phyloP scores from a whole-genome alignment of 92 coral and sea anemone genomes.

The Palythoa caribaeorum region DNA sequence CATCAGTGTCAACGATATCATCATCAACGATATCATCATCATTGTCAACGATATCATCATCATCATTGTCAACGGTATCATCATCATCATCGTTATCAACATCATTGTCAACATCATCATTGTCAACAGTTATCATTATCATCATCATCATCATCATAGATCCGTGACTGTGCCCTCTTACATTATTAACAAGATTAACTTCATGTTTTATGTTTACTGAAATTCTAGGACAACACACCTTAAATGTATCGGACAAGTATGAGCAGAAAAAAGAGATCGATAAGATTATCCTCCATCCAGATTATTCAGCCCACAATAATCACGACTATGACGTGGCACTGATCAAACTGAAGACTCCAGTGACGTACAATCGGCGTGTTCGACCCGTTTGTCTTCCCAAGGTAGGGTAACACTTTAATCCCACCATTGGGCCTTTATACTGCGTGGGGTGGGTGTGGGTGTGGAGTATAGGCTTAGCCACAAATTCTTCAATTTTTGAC shows the following conservation, averaged over 20 bases:
- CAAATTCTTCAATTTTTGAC: too few species aligned
- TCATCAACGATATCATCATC: too few species aligned
- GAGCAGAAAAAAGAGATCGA: conserved; percentile 83
- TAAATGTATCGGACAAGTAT: conserved; percentile 71
- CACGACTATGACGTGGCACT: conserved; percentile 93
- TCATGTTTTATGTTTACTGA: background rate
- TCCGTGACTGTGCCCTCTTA: too few species aligned
- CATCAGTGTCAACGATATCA: too few species aligned
- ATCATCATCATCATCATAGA: too few species aligned
- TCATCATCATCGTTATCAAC: too few species aligned
- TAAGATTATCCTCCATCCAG: conserved; percentile 76
- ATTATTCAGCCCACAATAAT: conserved; percentile 66
- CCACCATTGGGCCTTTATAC: too few species aligned
- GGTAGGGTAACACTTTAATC: conserved; percentile 11
- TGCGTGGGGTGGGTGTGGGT: background rate
- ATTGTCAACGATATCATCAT: too few species aligned
- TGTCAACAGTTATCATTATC: too few species aligned
- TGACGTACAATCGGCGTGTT: conserved; percentile 79
- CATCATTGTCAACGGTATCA: too few species aligned
- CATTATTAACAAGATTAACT: too few species aligned
- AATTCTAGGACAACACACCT: conserved; percentile 81
- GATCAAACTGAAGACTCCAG: conserved; percentile 80
- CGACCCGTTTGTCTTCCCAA: conserved; percentile 91
- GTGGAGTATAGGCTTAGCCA: background rate
- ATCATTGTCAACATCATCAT: too few species aligned